These are phyloP conservation scores for Petromus typicus DNA, from an alignment of 2,113 vertebrate species.

Conservation along the genomic window DNA sequence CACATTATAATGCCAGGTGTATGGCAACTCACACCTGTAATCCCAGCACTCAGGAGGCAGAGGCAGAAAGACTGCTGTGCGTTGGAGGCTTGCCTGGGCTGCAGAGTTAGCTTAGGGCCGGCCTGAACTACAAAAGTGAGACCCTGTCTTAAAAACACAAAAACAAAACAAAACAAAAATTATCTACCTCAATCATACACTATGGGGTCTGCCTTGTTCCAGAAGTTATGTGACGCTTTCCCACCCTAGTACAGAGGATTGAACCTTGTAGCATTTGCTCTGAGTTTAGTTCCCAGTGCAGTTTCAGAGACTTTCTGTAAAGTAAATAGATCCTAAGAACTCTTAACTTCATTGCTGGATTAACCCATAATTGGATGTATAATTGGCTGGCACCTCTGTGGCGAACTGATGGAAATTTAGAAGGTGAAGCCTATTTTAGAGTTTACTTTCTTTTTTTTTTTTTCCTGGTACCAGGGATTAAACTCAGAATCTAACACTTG, in stretches of 20 bases:
- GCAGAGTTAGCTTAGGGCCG: background rate
- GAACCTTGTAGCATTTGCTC: background rate
- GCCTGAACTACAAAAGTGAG: background rate
- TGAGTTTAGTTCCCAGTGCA: background rate
- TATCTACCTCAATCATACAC: background rate
- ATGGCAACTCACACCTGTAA: background rate
- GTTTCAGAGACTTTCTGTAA: background rate
- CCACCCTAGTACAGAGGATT: background rate
- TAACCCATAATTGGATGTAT: background rate
- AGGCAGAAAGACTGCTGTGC: background rate
- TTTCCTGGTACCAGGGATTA: background rate
- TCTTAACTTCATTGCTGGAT: background rate
- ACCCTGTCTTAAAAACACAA: background rate
- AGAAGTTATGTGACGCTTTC: background rate
- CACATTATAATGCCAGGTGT: too few species aligned
- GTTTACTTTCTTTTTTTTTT: too few species aligned
- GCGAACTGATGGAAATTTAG: background rate
- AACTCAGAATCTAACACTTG: too few species aligned
- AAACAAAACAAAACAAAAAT: background rate
- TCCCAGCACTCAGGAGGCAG: background rate
- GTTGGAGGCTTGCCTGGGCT: background rate
- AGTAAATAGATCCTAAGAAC: background rate
- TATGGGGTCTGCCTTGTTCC: background rate
- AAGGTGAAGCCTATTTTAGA: background rate
- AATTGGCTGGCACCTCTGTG: background rate